Evolutionary conservation across 2,797 vertebrate genomes (phyloP).

Genomic region (Lepus townsendii): DNA sequence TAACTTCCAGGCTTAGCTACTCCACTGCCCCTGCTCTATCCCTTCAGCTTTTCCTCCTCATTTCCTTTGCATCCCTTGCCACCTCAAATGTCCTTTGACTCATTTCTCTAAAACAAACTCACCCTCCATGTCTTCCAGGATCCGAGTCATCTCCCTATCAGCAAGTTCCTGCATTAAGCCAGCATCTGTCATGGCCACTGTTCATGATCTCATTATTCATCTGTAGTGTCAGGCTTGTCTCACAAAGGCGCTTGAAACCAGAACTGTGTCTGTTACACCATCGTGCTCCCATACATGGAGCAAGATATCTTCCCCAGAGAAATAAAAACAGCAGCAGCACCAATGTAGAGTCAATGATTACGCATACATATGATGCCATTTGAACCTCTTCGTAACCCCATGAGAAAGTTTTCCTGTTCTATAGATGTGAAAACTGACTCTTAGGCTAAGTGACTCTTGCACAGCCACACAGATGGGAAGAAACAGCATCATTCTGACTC

Average conservation of each 20-base stretch:
- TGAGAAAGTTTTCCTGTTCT: neutral
- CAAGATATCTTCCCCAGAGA: neutral
- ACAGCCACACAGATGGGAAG: neutral
- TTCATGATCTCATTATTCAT: accelerated
- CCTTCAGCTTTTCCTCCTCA: neutral
- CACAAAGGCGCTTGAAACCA: neutral
- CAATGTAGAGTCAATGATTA: neutral
- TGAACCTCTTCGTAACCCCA: neutral
- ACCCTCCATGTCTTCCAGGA: neutral
- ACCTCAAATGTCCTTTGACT: neutral
- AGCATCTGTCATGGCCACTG: neutral
- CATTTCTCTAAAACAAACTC: neutral
- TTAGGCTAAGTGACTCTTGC: neutral
- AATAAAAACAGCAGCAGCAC: neutral
- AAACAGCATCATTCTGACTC: neutral
- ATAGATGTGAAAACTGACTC: neutral
- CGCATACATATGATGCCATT: neutral
- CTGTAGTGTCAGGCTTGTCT: neutral
- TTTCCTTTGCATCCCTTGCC: neutral
- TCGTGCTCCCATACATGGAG: neutral
- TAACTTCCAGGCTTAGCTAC: neutral
- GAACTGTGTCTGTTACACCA: neutral
- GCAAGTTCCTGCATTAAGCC: neutral
- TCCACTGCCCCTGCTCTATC: neutral
- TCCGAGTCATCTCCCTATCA: neutral